phyloP scores from a whole-genome alignment of 1,140 invertebrate genomes.

The Papilio polytes region DNA sequence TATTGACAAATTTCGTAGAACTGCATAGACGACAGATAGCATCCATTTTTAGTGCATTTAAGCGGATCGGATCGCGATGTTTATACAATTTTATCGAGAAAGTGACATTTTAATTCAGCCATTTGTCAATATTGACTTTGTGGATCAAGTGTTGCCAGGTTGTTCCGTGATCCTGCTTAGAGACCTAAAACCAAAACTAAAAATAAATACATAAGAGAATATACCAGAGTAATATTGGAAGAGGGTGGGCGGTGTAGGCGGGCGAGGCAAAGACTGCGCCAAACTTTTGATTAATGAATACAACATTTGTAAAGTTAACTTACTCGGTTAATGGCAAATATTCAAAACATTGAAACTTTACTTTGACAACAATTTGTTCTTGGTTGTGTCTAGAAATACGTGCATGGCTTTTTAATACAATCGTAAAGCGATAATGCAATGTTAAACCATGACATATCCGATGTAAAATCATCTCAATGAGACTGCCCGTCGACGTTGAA shows the following conservation, averaged over 20 bases:
- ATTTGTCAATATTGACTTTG: constrained; percentile 79
- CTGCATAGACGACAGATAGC: constrained; percentile 79
- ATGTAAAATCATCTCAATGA: no score
- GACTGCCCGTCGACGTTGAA: no score
- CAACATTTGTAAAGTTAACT: constrained; percentile 80
- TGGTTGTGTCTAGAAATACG: neutral
- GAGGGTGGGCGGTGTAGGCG: constrained; percentile 73
- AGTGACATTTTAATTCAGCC: constrained; percentile 71
- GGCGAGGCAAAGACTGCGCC: constrained; percentile 75
- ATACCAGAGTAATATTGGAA: constrained; percentile 47
- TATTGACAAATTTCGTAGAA: constrained; percentile 72
- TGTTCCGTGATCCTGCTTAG: constrained; percentile 49
- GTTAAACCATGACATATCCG: neutral
- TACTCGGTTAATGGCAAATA: constrained; percentile 77
- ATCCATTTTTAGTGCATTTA: constrained; percentile 64
- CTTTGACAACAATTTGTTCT: constrained; percentile 43
- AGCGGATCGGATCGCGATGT: constrained; percentile 52
- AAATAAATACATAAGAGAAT: constrained; percentile 48
- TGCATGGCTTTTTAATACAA: no score
- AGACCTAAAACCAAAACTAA: constrained; percentile 60
- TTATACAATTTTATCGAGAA: constrained; percentile 61
- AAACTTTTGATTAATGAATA: constrained; percentile 83
- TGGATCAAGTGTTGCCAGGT: constrained; percentile 58
- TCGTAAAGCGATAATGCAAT: neutral
- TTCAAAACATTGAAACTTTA: constrained; percentile 79